phyloP scores from a whole-genome alignment of 2,888 invertebrate genomes.

The Ormyrus rosae region DNA sequence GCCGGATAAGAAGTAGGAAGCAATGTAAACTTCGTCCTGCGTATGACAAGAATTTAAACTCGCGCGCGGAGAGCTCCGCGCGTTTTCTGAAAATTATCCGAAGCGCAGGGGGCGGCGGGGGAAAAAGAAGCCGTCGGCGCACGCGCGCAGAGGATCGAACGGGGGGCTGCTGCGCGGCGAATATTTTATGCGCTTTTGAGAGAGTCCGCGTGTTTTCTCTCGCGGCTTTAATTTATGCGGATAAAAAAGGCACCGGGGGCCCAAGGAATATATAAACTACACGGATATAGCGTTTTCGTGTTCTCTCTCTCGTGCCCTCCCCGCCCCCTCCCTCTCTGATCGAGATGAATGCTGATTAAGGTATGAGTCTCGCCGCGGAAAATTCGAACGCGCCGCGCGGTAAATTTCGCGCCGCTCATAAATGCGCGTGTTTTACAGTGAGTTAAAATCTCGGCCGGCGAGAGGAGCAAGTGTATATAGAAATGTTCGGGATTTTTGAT shows the following conservation, averaged over 20 bases:
- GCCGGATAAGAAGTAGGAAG: slow-evolving; percentile 33
- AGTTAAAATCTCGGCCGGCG: slow-evolving; percentile 3
- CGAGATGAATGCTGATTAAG: slow-evolving; percentile 55
- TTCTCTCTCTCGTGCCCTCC: no score
- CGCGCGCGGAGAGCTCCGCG: slow-evolving; percentile 13
- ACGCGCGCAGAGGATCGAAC: neutral
- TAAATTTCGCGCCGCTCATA: slow-evolving; percentile 30
- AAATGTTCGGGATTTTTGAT: neutral
- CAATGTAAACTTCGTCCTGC: slow-evolving; percentile 30
- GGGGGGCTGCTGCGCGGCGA: neutral
- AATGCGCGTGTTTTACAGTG: slow-evolving; percentile 14
- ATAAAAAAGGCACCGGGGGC: slow-evolving; percentile 11
- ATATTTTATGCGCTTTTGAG: slow-evolving; percentile 50
- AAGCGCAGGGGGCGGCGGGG: neutral
- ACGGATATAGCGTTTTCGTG: slow-evolving; percentile 49
- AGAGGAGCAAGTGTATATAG: neutral
- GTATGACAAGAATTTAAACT: slow-evolving; percentile 42
- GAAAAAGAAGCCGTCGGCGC: slow-evolving; percentile 7
- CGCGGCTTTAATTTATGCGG: slow-evolving; percentile 51
- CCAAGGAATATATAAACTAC: neutral
- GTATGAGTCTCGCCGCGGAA: neutral
- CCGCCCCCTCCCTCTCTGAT: slow-evolving; percentile 26
- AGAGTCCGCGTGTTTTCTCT: slow-evolving; percentile 38
- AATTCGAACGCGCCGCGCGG: slow-evolving; percentile 36
- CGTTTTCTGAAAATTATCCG: slow-evolving; percentile 43